A percentile compares a stretch with the other conserved stretches of the same genome.
Evolutionary conservation across 2,113 vertebrate genomes (phyloP).

Genomic region (Condylura cristata): DNA sequence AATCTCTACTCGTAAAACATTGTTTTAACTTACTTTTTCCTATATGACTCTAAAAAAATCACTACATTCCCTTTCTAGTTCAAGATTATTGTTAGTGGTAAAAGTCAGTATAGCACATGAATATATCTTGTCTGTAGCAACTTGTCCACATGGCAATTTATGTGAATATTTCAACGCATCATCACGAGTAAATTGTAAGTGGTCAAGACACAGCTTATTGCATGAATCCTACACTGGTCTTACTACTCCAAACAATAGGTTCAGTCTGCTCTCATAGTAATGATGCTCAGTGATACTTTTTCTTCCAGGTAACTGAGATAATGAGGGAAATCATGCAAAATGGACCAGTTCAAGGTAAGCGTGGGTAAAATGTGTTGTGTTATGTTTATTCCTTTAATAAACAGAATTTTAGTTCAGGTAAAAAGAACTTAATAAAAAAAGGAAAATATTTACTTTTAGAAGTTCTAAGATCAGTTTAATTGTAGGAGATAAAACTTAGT

Average conservation of each 20-base stretch:
- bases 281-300: not conserved
- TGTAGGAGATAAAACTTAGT: not conserved
- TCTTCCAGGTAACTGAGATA: constrained; percentile 85
- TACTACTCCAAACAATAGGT: not conserved
- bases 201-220: not conserved
- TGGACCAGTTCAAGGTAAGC: constrained; percentile 89
- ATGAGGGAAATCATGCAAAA: constrained; percentile 89
- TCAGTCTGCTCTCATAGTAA: not conserved
- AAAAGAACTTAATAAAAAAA: not conserved
- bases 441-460: constrained; percentile 3
- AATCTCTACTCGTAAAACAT: not conserved
- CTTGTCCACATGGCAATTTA: not conserved
- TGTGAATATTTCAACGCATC: not conserved
- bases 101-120: not conserved
- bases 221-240: not conserved
- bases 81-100: not conserved
- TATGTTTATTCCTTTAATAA: constrained; percentile 17
- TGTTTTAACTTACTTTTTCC: not conserved
- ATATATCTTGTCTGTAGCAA: not conserved
- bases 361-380: not conserved
- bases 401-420: not conserved
- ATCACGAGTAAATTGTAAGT: not conserved
- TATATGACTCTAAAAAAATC: not conserved
- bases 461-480: not conserved
- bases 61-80: not conserved